Evolutionary conservation across 2,888 invertebrate genomes (phyloP).

Genomic region (Colostygia pectinataria): DNA sequence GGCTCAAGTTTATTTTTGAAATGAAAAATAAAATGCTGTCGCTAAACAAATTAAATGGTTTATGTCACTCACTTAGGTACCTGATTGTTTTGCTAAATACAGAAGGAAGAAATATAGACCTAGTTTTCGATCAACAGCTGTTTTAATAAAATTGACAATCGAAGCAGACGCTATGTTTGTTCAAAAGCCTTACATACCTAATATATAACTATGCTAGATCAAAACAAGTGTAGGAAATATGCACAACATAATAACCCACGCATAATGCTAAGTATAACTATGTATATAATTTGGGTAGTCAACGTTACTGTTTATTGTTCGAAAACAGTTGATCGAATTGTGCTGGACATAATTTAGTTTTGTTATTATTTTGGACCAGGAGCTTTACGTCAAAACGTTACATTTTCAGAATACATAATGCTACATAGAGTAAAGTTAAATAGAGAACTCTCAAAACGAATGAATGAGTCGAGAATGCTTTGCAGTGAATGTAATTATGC

Average conservation of each 20-base stretch:
- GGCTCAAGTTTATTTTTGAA: neutral
- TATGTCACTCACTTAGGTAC: no score
- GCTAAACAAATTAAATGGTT: neutral
- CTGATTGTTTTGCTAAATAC: no score
- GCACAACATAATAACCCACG: no score
- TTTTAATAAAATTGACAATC: no score
- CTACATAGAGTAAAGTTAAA: slow-evolving; percentile 9
- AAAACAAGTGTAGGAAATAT: no score
- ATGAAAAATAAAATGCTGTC: neutral
- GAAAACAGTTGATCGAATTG: slow-evolving; percentile 7
- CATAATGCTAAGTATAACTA: no score
- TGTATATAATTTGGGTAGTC: neutral
- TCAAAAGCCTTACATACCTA: no score
- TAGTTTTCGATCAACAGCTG: no score
- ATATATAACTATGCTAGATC: no score
- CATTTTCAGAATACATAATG: neutral
- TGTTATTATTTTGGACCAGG: slow-evolving; percentile 6
- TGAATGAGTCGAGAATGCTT: slow-evolving; percentile 42
- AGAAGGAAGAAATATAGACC: no score
- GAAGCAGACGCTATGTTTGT: no score
- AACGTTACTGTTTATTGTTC: slow-evolving; percentile 11
- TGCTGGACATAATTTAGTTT: slow-evolving; percentile 6
- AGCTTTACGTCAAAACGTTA: no score
- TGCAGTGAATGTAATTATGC: slow-evolving; percentile 60
- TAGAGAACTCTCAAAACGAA: slow-evolving; percentile 39